These are phyloP conservation scores for Cossypha heuglini DNA, from an alignment of 2,797 vertebrate species.

Conservation along the genomic window DNA sequence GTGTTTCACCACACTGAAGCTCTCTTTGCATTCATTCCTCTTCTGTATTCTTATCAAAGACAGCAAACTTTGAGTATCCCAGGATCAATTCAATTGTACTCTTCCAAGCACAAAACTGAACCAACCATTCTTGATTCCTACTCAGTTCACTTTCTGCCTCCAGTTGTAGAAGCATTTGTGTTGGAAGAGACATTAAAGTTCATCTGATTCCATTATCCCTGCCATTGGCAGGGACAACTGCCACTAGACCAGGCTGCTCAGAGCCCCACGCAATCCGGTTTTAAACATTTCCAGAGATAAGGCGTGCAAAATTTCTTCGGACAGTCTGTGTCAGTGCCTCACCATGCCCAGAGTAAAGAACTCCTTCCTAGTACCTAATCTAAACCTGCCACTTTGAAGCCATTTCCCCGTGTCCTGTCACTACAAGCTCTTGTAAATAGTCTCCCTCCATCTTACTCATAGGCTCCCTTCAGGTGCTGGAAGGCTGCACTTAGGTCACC, in stretches of 20 bases:
- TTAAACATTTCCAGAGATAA: background rate
- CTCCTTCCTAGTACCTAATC: background rate
- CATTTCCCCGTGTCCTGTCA: background rate
- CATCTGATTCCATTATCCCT: background rate
- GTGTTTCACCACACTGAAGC: fast-evolving
- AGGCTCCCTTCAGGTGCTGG: background rate
- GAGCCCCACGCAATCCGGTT: background rate
- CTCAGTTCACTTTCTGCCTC: background rate
- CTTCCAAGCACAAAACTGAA: background rate
- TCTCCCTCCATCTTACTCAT: background rate
- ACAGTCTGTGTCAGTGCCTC: background rate
- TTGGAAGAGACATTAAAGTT: background rate
- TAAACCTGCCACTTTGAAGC: background rate
- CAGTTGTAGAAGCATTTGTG: background rate
- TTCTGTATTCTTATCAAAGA: background rate
- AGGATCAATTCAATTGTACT: background rate
- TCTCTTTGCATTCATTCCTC: background rate
- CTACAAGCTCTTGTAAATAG: background rate
- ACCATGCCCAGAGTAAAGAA: background rate
- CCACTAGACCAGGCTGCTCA: background rate
- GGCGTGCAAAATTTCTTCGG: background rate
- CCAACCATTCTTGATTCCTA: background rate
- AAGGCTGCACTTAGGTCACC: background rate
- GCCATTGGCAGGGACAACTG: background rate
- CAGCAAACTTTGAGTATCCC: background rate